A percentile compares a stretch with the other conserved stretches of the same genome.
These are phyloP conservation scores for Tribolium freemani DNA, from an alignment of 2,888 invertebrate genomes.

Conservation along the genomic window DNA sequence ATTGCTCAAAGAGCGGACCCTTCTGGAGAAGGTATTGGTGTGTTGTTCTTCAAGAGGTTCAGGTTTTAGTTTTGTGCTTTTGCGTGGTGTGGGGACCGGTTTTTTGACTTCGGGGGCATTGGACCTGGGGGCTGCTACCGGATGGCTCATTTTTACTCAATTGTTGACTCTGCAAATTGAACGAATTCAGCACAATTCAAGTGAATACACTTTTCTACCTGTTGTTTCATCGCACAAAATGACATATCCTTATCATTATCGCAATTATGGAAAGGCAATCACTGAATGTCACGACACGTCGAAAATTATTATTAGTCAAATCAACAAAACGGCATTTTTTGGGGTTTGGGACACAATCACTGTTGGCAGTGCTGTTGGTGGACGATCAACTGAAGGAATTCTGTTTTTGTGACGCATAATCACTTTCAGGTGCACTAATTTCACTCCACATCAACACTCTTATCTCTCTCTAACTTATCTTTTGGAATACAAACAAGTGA, in stretches of 20 bases:
- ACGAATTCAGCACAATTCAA: too few species aligned
- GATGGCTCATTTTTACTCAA: slow-evolving; percentile 53
- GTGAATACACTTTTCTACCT: neutral
- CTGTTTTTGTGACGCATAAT: slow-evolving; percentile 38
- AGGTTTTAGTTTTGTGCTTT: slow-evolving; percentile 61
- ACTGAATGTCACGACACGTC: too few species aligned
- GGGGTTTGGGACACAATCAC: neutral
- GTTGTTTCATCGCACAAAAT: neutral
- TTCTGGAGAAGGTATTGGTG: slow-evolving; percentile 64
- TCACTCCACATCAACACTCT: neutral
- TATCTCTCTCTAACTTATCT: neutral
- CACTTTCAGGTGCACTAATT: neutral
- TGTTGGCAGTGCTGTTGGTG: neutral
- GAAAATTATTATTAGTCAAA: too few species aligned
- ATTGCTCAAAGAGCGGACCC: slow-evolving; percentile 67
- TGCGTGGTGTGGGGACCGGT: slow-evolving; percentile 72
- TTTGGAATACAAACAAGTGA: neutral
- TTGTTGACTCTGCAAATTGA: neutral
- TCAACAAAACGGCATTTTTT: neutral
- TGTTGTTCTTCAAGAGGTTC: slow-evolving; percentile 46
- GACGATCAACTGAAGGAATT: slow-evolving; percentile 25
- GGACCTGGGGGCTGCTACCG: slow-evolving; percentile 58
- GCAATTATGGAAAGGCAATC: neutral
- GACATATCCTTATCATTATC: neutral
- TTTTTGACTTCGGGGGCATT: slow-evolving; percentile 64